These are phyloP conservation scores for Ia io DNA, from an alignment of 2,113 vertebrate genomes.

Conservation along the genomic window DNA sequence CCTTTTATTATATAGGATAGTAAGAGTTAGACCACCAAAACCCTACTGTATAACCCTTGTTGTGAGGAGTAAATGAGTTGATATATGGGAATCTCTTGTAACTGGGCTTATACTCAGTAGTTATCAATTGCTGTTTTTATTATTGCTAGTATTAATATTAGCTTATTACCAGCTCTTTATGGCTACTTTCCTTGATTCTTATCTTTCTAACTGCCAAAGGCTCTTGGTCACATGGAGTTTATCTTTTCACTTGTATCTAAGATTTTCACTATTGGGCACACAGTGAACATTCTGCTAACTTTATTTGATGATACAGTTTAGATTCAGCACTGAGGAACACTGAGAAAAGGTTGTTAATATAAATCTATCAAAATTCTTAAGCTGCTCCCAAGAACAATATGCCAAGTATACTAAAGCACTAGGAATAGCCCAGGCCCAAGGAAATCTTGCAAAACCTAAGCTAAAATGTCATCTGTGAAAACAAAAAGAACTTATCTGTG, in stretches of 20 bases:
- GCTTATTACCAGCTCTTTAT: neutral
- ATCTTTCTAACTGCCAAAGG: neutral
- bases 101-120: neutral
- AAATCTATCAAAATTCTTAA: neutral
- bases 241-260: neutral
- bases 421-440: neutral
- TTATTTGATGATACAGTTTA: neutral
- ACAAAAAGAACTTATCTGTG: neutral
- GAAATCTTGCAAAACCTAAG: neutral
- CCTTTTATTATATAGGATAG: neutral
- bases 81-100: neutral
- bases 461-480: neutral
- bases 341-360: neutral
- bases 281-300: neutral
- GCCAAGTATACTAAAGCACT: neutral
- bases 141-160: neutral
- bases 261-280: neutral
- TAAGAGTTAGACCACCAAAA: neutral
- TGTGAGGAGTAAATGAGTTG: neutral
- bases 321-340: neutral
- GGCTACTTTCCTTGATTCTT: neutral
- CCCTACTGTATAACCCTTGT: neutral
- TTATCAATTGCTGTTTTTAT: neutral
- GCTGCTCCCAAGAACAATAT: neutral
- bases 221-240: neutral